Evolutionary conservation across 1,140 invertebrate species (phyloP), one percentile per base, ranked within the genome.

Genomic region (Uloborus diversus): DNA sequence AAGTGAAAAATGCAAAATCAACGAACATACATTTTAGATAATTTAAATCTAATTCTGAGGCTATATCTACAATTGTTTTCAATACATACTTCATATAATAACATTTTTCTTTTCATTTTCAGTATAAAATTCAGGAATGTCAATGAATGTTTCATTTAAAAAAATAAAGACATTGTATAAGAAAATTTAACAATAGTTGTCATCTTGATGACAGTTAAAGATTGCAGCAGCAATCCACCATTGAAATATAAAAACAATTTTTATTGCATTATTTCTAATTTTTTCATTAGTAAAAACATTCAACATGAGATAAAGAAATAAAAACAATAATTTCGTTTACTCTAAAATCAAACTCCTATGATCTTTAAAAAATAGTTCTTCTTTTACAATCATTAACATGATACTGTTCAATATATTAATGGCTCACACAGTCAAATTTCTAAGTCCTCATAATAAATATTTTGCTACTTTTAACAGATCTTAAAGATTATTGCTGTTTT

Each of bases 91-190:
- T 42, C 28, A n/a, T 23, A 64, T 56, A 35, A 35, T 27, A 78
- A 65, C 20, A 56, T 57, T 27, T 17, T 73, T 27, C 4, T 73
- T 42, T 57, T 73, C 62, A 65, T 65, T 65, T 70, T 59, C 32
- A 47, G 73, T 78, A 78, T 59, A 78, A 78, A 78, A 78, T 53
- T 78, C 32, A 78, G 73, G 73, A 78, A 78, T 78, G 73, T 78
- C 42, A 64, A 78, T 78, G 37, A 75, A 47, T 61, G 56, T 56
- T 57, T 75, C 71, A 30, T 51, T 78, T 78, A 78, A 78, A 78
- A 78, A 78, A 78, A 78, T 78, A 78, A 78, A 78, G 73, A 78
- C 73, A 78, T 78, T 30, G 42, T 78, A 78, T 35, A 78, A 65
- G 73, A 78, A 78, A 78, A 78, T 78, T 78, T 78, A 78, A 78